Evolutionary conservation across 2,888 invertebrate species (phyloP).

Genomic region (Conus canariensis): DNA sequence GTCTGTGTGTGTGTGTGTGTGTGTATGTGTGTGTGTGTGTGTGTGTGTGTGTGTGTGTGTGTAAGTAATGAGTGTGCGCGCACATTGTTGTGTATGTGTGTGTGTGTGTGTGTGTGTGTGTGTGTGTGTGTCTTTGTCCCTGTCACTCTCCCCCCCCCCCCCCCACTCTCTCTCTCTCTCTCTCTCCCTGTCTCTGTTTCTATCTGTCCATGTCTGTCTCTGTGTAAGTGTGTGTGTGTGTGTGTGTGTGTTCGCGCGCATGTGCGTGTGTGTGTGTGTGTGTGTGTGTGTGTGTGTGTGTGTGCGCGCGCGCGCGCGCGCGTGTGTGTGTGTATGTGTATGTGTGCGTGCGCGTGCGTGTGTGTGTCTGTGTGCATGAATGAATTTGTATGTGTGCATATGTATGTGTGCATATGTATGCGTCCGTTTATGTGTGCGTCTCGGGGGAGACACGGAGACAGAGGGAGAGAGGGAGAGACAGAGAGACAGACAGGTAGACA

Average conservation of each 20-base stretch:
- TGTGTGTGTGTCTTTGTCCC: too few relatives aligned
- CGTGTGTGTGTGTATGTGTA: background rate
- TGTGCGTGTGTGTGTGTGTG: constrained; percentile 28
- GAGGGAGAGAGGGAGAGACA: constrained; percentile 15
- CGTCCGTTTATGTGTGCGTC: background rate
- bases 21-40: too few relatives aligned
- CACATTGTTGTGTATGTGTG: too few relatives aligned
- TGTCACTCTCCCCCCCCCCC: too few relatives aligned
- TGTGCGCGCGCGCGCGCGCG: background rate
- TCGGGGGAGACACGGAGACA: background rate
- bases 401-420: background rate
- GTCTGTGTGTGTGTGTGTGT: too few relatives aligned
- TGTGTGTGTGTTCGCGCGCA: too few relatives aligned
- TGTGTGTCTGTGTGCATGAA: background rate
- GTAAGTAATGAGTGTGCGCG: too few relatives aligned
- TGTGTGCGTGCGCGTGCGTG: background rate
- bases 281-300: background rate
- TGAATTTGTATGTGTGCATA: background rate
- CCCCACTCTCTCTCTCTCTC: too few relatives aligned
- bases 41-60: too few relatives aligned
- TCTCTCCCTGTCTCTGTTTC: too few relatives aligned
- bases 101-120: too few relatives aligned
- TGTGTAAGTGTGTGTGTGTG: constrained; percentile 28
- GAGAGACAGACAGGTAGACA: background rate
- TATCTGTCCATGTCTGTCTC: background rate